Evolutionary conservation across 2,888 invertebrate species (phyloP), one percentile per base, ranked within the genome.

Genomic region (Chaitophorus viminalis): DNA sequence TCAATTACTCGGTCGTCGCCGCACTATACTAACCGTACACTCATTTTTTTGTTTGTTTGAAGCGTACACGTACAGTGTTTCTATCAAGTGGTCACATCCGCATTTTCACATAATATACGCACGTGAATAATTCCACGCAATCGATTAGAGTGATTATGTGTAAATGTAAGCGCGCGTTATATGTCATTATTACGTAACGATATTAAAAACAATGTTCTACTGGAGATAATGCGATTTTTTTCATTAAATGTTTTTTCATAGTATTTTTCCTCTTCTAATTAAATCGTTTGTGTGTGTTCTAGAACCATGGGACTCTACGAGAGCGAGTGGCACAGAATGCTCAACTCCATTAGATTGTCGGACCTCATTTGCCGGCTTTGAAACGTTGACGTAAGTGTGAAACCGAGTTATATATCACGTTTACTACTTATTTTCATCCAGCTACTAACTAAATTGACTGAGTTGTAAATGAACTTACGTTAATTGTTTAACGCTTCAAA

Each of bases 331-430:
- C 46, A 33, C 65, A 46, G 65, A 68, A 25, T 46, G 84, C 8
- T 25, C 39, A 8, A 29, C 31, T 31, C n/a, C 60, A 65, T 79
- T 65, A 76, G 33, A 84, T n/a, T 76, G 46, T 68, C 46, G 76
- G 29, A 52, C n/a, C 46, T 33, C 31, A 31, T 46, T 39, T 65
- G 1, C 76, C 46, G 11, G 39, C 4, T 84, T 84, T 84, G 68
- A 84, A 68, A 84, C 65, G 46, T 65, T 77, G 31, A 52, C 65
- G 84, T 84, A 68, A 84, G 84, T 84, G 39, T n/a, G 17, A 76
- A 72, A 76, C n/a, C 65, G 0, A 31, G 9, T 65, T 54, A 54
- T 74, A 36, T 74, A 70, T 4, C 17, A 17, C 68, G 3, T 31
- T 68, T 68, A 29, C 29, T 65, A 4, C 29, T 8, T 8, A 8